Percentiles rank a stretch among this genome's conserved stretches.
phyloP scores from a whole-genome alignment of 2,797 vertebrate species.

The Luscinia megarhynchos region DNA sequence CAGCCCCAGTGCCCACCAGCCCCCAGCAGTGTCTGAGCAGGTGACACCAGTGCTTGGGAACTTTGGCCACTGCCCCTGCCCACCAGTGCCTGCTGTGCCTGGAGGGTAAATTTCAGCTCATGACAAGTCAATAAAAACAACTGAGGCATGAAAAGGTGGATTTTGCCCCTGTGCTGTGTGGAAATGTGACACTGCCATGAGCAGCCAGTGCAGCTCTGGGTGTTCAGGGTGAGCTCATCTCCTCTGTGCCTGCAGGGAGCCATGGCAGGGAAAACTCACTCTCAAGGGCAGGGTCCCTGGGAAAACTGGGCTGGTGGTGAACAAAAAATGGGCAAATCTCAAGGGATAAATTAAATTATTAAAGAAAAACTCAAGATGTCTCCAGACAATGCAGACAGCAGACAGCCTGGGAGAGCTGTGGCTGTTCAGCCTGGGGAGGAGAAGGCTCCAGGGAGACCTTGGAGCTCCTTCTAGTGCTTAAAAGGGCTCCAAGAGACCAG shows the following conservation, averaged over 20 bases:
- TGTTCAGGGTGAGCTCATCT: neutral
- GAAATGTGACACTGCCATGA: accelerated
- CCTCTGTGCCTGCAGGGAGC: neutral
- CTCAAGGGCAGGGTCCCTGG: neutral
- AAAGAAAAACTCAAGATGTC: neutral
- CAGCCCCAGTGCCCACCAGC: neutral
- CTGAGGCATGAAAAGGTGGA: accelerated
- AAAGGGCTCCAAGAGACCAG: neutral
- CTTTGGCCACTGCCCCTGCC: accelerated
- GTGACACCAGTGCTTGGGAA: accelerated
- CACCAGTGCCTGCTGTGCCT: accelerated
- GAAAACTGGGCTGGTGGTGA: neutral
- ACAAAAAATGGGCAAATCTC: neutral
- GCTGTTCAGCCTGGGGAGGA: neutral
- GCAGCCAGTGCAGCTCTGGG: no score
- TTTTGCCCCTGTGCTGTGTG: accelerated
- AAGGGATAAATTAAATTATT: neutral
- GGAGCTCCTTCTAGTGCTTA: neutral
- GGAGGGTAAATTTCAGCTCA: neutral
- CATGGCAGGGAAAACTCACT: neutral
- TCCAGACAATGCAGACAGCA: neutral
- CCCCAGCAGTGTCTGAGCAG: accelerated
- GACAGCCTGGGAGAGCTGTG: neutral
- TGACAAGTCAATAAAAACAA: neutral
- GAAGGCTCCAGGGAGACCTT: neutral